Base-by-base conservation (phyloP, 2,888 invertebrate species). In the Bombyx huttoni region DNA sequence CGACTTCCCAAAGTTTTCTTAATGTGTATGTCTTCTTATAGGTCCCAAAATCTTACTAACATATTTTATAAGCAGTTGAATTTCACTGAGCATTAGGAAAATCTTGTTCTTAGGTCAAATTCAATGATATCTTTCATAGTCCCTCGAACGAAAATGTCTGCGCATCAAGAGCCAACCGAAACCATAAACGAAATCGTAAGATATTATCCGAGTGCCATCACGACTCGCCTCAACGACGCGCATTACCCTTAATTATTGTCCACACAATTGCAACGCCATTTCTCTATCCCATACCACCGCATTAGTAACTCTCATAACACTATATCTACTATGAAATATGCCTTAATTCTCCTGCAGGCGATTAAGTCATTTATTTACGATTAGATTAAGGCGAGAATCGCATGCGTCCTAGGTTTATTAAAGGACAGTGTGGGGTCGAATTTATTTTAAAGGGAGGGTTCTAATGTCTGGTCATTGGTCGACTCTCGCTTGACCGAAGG, bases 401-500 rank as follows among this genome's bases (percentile, higher is more conserved):
- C 62, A 51, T 64, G 65, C 53, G 48, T 56, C 57, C 50, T 53
- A 55, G 57, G 59, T 58, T 58, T 54, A 56, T 55, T 49, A 57
- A 63, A 61, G 61, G 53, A 61, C 62, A 60, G 60, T 64, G 63
- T 65, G 66, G 76, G 76, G 75, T 73, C 68, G 72, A 73, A 76
- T 79, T 69, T 68, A 68, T 75, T 79, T 82, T 79, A 79, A 84
- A 76, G 80, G 78, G 81, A 76, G 82, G 82, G 78, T 78, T 81
- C 76, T 83, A 84, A 84, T 82, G 84, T 75, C 73, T 77, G 84
- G 81, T 80, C 81, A 81, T 79, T 76, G 78, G 71, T 62, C 68
- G 77, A 69, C 70, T 78, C 79, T 70, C 68, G 78, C 79, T 83
- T 86, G 88, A 84, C 87, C 86, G 82, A 79, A 81, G 78, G 83